Base-by-base conservation (phyloP, 2,113 vertebrate species). In the human region DNA sequence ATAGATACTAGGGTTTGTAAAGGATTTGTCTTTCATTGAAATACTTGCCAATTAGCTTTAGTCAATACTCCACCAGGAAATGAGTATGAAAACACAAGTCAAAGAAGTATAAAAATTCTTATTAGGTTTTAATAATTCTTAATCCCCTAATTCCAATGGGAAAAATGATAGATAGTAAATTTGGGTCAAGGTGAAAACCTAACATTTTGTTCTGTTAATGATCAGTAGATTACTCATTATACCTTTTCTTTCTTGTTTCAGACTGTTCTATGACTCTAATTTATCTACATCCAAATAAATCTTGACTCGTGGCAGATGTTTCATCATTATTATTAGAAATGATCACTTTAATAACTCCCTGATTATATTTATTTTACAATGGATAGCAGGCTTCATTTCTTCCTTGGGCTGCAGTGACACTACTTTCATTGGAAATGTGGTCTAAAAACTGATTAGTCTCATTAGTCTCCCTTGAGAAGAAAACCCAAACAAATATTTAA, bases 121-220 rank as follows among this genome's bases (percentile, higher is more conserved):
- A 86, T 95, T 90, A 96, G 86, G 52, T 43, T 76, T 91, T 95
- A 82, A 82, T 97, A 89, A 80, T 84, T 38, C 57, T 72, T 55
- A 86, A 89, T 96, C 32, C 61, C 79, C 6, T 91, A 68, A 91
- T 95, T 94, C 66, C 43, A 89, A 40, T 52, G 86, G 86, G 80
- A 20, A 23, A 72, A 79, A 81, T 40, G 40, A 59, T 90, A 95
- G 87, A 43, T 55, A 61, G 78, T 61, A 91, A 93, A 97, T 80
- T 75, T 96, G 89, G 68, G 95, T 87, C 94, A 97, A 89, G 38
- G 79, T 76, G 96, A 85, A 97, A 96, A 81, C 30, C 85, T 93
- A 89, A 48, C n/a, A 96, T 84, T 96, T 97, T 96, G 32, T 85
- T 86, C 40, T 83, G 48, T 94, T 88, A 89, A 83, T 90, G 38